Evolutionary conservation across 1,140 invertebrate species (phyloP).

Genomic region (Drosophila kohkoa): DNA sequence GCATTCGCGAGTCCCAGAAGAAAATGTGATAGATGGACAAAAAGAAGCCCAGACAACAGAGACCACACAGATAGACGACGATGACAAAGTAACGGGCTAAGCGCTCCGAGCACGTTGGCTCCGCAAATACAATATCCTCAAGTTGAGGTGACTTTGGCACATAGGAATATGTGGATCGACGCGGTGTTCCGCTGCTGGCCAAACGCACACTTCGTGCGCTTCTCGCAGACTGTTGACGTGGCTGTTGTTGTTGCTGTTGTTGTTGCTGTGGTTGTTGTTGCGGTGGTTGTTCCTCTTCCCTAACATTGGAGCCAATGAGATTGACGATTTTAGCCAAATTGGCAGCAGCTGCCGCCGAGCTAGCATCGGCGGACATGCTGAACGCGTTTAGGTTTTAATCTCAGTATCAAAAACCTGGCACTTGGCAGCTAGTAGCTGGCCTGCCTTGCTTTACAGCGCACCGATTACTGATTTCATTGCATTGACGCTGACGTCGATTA

Average conservation of each 20-base stretch:
- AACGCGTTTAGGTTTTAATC: neutral
- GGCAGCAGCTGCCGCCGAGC: slow-evolving; percentile 23
- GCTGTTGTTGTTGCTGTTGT: too few relatives aligned
- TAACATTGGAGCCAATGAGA: slow-evolving; percentile 68
- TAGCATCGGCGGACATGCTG: slow-evolving; percentile 14
- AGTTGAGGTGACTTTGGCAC: slow-evolving; percentile 68
- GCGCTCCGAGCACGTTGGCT: slow-evolving; percentile 76
- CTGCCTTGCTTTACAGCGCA: slow-evolving; percentile 40
- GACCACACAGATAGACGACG: slow-evolving; percentile 74
- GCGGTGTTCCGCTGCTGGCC: slow-evolving; percentile 70
- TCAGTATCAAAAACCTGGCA: neutral
- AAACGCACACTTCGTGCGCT: slow-evolving; percentile 49
- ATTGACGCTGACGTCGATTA: slow-evolving; percentile 61
- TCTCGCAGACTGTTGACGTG: neutral
- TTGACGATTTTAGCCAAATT: slow-evolving; percentile 78
- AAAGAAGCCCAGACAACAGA: slow-evolving; percentile 75
- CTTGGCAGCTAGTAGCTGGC: neutral
- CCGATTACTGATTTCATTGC: slow-evolving; percentile 71
- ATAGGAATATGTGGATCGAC: slow-evolving; percentile 57
- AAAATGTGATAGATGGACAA: slow-evolving; percentile 80
- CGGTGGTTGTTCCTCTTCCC: slow-evolving; percentile 17
- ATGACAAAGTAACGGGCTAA: slow-evolving; percentile 76
- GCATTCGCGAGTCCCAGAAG: slow-evolving; percentile 83
- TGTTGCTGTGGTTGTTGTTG: too few relatives aligned
- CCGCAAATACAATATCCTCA: slow-evolving; percentile 72